Conservation (phyloP, 2,113 vertebrate genomes). For the Genyomyrus donnyi region DNA sequence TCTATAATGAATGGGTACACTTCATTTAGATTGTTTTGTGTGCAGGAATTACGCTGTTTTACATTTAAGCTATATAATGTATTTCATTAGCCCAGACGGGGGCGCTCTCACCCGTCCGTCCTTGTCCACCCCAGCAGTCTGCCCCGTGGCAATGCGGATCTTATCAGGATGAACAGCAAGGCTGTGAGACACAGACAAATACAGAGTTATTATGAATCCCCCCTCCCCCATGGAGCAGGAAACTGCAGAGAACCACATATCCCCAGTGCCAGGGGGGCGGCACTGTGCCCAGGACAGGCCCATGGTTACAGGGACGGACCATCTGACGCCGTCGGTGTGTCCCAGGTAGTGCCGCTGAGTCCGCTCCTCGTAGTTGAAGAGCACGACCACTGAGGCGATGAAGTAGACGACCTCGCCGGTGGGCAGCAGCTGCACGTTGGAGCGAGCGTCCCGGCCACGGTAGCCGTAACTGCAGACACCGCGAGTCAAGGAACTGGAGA, state of each 20-base stretch:
- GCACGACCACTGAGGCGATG: constrained; percentile 87
- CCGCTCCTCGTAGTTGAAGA: constrained; percentile 89
- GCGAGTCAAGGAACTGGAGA: constrained; percentile 6
- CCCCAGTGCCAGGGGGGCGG: not conserved
- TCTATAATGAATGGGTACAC: too few relatives aligned
- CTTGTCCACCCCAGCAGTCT: constrained; percentile 97
- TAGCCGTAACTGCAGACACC: constrained; percentile 75
- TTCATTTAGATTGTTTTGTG: not conserved
- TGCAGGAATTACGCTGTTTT: not conserved
- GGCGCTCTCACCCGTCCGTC: constrained; percentile 83
- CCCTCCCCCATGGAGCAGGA: not conserved
- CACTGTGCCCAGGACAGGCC: not conserved
- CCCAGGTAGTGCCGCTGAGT: constrained; percentile 92
- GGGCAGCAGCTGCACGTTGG: constrained; percentile 90
- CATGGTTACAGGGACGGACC: constrained; percentile 60
- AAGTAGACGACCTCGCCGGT: constrained; percentile 95
- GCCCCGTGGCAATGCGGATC: constrained; percentile 95
- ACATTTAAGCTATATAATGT: not conserved
- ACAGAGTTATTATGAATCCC: not conserved
- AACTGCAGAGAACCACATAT: not conserved
- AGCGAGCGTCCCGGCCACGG: constrained; percentile 88
- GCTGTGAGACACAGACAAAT: constrained; percentile 56
- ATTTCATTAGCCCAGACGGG: not conserved
- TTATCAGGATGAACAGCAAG: constrained; percentile 95
- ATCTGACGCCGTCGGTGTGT: constrained; percentile 95